Percentiles rank a stretch among this genome's conserved stretches.
Conservation (phyloP, 2,888 invertebrate species). For the Watsonalla cultraria region DNA sequence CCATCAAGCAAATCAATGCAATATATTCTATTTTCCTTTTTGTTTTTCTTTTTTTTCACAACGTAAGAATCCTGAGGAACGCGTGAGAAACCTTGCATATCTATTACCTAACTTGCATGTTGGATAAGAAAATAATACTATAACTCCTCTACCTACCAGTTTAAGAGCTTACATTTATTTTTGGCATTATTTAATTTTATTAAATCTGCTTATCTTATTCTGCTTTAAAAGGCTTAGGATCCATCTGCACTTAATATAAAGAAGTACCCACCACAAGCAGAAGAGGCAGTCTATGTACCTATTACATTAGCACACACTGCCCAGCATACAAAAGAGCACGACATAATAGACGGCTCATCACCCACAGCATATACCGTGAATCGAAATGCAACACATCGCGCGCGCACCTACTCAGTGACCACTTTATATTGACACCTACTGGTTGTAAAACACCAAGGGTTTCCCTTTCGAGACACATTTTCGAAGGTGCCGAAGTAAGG, state of each 20-base stretch:
- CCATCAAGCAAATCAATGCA: too few species aligned
- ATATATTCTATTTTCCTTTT: too few species aligned
- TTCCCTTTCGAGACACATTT: not conserved
- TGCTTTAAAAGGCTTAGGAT: too few species aligned
- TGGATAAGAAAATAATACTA: too few species aligned
- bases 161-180: too few species aligned
- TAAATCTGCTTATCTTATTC: too few species aligned
- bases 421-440: slow-evolving; percentile 28
- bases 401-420: slow-evolving; percentile 34
- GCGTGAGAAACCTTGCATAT: too few species aligned
- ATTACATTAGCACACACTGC: slow-evolving; percentile 29
- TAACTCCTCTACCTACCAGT: too few species aligned
- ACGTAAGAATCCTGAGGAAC: too few species aligned
- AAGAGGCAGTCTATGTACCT: slow-evolving; percentile 13
- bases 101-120: too few species aligned
- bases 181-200: too few species aligned
- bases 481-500: slow-evolving; percentile 28
- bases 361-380: slow-evolving; percentile 45
- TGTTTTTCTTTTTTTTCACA: too few species aligned
- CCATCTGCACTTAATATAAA: not conserved
- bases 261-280: slow-evolving; percentile 11
- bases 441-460: slow-evolving; percentile 6
- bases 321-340: slow-evolving; percentile 22
- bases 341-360: slow-evolving; percentile 40
- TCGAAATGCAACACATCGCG: slow-evolving; percentile 55